Evolutionary conservation across 2,797 vertebrate species (phyloP).

Genomic region (Acipenser ruthenus): DNA sequence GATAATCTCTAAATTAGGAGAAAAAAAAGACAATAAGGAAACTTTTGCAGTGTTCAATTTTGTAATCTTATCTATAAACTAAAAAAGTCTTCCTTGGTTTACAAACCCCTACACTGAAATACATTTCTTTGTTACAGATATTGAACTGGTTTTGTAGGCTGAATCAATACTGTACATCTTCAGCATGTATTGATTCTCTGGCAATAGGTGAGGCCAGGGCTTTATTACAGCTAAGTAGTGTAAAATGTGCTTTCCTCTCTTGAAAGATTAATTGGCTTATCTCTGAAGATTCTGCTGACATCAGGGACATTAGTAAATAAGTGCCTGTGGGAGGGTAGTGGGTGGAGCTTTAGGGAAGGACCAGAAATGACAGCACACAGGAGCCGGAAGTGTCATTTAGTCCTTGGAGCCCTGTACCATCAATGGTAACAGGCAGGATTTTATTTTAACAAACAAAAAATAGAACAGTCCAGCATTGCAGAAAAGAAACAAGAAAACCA

Average conservation of each 20-base stretch:
- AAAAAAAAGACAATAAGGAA: neutral
- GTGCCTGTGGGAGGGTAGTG: too few species aligned
- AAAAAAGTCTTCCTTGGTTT: slow-evolving; percentile 27
- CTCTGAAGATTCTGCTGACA: slow-evolving; percentile 14
- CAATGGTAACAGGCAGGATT: too few species aligned
- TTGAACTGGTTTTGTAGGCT: slow-evolving; percentile 47
- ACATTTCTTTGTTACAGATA: slow-evolving; percentile 41
- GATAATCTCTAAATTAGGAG: neutral
- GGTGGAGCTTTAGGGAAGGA: too few species aligned
- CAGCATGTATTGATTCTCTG: slow-evolving; percentile 37
- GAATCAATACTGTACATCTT: too few species aligned
- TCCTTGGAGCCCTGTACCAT: too few species aligned
- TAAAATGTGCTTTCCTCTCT: slow-evolving; percentile 20
- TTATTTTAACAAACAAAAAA: too few species aligned
- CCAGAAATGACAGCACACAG: too few species aligned
- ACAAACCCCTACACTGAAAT: slow-evolving; percentile 38
- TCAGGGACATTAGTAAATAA: slow-evolving; percentile 14
- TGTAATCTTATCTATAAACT: slow-evolving; percentile 14
- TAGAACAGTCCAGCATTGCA: too few species aligned
- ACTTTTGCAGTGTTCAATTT: neutral
- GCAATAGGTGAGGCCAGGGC: slow-evolving; percentile 25
- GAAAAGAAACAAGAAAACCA: too few species aligned
- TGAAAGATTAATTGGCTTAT: slow-evolving; percentile 23
- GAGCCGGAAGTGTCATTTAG: too few species aligned
- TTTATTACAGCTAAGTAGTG: slow-evolving; percentile 26